phyloP scores from a whole-genome alignment of 2,113 vertebrate genomes.

The Aegotheles bennettii region DNA sequence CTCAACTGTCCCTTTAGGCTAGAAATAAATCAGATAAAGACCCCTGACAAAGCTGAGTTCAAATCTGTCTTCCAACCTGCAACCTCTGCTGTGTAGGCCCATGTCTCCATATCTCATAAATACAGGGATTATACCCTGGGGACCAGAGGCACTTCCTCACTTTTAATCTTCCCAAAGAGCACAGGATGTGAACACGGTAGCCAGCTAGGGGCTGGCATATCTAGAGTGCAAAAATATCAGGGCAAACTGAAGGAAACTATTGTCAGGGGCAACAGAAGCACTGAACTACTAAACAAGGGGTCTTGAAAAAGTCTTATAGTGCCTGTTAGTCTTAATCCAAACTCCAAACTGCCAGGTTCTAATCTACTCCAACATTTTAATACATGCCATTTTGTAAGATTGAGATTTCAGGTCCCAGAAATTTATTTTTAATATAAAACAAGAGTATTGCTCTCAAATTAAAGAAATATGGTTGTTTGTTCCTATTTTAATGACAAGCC shows the following conservation, averaged over 20 bases:
- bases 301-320: rapidly evolving
- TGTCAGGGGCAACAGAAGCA: neutral
- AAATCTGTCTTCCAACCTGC: neutral
- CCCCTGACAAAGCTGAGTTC: neutral
- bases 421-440: neutral
- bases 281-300: neutral
- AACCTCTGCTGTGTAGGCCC: neutral
- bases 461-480: neutral
- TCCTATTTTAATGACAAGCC: too few species aligned
- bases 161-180: neutral
- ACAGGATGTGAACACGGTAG: rapidly evolving
- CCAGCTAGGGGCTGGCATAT: neutral
- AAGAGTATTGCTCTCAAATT: neutral
- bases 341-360: neutral
- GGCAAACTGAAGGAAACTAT: neutral
- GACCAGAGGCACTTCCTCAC: neutral
- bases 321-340: neutral
- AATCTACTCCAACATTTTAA: neutral
- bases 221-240: neutral
- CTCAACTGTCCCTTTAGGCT: neutral
- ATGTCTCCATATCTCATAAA: neutral
- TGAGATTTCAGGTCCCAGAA: neutral
- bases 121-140: neutral
- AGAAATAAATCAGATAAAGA: neutral
- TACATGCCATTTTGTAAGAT: rapidly evolving